A percentile compares a stretch with the other conserved stretches of the same genome.
These are phyloP conservation scores for Diadegma fenestrale DNA, from an alignment of 2,888 invertebrate species.

Conservation along the genomic window DNA sequence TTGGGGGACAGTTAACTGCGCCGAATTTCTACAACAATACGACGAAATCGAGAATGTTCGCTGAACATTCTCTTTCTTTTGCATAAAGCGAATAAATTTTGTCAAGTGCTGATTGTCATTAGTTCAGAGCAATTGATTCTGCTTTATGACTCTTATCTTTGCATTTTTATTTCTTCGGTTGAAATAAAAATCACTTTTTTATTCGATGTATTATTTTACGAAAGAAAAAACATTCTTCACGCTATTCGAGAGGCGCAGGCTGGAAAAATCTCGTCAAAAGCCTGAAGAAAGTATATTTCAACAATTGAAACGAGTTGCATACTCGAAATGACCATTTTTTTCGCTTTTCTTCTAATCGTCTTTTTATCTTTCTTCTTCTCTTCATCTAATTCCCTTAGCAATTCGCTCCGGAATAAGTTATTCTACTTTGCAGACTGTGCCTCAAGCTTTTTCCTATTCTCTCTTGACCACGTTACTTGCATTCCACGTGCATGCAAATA, in stretches of 20 bases:
- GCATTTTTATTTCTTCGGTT: neutral
- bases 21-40: too few relatives aligned
- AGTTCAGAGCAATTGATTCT: too few relatives aligned
- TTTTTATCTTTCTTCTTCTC: too few relatives aligned
- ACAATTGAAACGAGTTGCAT: neutral
- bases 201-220: neutral
- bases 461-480: neutral
- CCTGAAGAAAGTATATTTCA: neutral
- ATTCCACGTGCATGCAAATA: constrained; percentile 36
- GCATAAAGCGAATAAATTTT: neutral
- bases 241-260: neutral
- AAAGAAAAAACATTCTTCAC: neutral
- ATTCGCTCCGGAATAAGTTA: constrained; percentile 28
- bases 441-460: neutral
- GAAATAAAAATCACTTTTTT: neutral
- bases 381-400: constrained; percentile 7
- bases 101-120: too few relatives aligned
- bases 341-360: neutral
- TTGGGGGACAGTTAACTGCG: too few relatives aligned
- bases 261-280: neutral
- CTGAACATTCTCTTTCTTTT: neutral
- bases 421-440: constrained; percentile 2
- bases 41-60: too few relatives aligned
- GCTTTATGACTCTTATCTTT: too few relatives aligned
- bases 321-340: neutral